A percentile compares a stretch with the other conserved stretches of the same genome.
phyloP scores from a whole-genome alignment of 2,888 invertebrate genomes.

The Eumacrocentrus americanus region DNA sequence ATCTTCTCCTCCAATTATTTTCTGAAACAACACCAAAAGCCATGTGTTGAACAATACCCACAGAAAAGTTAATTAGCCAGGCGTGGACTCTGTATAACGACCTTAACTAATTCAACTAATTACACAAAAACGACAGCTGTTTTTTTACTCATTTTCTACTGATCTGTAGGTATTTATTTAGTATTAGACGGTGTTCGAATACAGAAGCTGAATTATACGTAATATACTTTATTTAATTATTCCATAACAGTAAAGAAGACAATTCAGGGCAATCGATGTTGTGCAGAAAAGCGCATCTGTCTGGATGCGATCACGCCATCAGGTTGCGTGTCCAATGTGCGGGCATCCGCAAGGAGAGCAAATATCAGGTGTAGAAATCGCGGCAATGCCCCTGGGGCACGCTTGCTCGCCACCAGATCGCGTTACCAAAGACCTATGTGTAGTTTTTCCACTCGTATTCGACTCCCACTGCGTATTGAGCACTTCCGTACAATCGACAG shows the following conservation, averaged over 20 bases:
- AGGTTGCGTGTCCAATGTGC: constrained; percentile 35
- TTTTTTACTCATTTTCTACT: no score
- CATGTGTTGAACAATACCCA: no score
- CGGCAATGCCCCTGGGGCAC: neutral
- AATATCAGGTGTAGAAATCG: constrained; percentile 4
- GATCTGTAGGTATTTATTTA: no score
- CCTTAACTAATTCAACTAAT: no score
- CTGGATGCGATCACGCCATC: constrained; percentile 32
- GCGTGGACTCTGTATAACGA: no score
- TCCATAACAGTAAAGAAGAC: neutral
- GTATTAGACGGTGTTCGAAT: no score
- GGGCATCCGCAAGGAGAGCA: neutral
- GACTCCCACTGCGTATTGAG: no score
- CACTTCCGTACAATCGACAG: neutral
- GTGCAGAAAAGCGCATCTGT: neutral
- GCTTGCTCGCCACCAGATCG: neutral
- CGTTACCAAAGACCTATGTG: neutral
- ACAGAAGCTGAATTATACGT: neutral
- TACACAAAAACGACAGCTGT: no score
- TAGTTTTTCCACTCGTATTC: no score
- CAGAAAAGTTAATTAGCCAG: no score
- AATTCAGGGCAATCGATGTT: neutral
- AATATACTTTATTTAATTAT: neutral
- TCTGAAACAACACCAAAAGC: no score
- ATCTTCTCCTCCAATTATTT: no score